Evolutionary conservation across 30 jellyfish, hydroid and myxozoan genomes (phyloP).

Genomic region (Nemopilema nomurai): DNA sequence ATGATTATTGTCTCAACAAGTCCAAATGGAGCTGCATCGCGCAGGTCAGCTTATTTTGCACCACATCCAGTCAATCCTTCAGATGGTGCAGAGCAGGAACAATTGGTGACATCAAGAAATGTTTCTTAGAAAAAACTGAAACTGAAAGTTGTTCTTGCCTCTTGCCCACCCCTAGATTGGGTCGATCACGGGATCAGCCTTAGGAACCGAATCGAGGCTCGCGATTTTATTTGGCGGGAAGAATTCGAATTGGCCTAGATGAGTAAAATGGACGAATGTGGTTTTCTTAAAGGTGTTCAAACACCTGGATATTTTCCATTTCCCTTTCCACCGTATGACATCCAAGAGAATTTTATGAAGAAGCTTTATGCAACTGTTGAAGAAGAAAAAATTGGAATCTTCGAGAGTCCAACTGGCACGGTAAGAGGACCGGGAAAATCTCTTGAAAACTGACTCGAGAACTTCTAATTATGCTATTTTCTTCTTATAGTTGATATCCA

Average conservation of each 20-base stretch:
- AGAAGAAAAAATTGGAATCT: constrained; percentile 83
- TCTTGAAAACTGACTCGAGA: background rate
- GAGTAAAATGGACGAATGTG: constrained; percentile 2
- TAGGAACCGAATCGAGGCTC: background rate
- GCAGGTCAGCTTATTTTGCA: background rate
- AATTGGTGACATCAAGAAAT: background rate
- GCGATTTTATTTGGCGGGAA: constrained; percentile 35
- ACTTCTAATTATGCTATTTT: too few relatives aligned
- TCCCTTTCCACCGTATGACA: constrained; percentile 94
- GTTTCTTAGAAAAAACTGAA: background rate
- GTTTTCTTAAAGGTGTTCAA: background rate
- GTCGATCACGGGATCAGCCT: background rate
- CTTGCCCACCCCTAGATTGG: background rate
- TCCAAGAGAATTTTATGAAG: constrained; percentile 86
- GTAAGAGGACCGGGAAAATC: constrained; percentile 32
- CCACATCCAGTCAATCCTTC: background rate
- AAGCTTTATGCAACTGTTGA: constrained; percentile 66
- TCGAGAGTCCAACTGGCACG: constrained; percentile 99
- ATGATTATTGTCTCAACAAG: background rate
- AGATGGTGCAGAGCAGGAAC: background rate
- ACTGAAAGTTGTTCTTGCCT: background rate
- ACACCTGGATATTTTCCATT: constrained; percentile 76
- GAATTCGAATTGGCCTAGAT: background rate
- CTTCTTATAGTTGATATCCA: too few relatives aligned
- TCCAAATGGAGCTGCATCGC: background rate